Base-by-base conservation (phyloP, 2,888 invertebrate genomes). In the Caenorhabditis sinica region DNA sequence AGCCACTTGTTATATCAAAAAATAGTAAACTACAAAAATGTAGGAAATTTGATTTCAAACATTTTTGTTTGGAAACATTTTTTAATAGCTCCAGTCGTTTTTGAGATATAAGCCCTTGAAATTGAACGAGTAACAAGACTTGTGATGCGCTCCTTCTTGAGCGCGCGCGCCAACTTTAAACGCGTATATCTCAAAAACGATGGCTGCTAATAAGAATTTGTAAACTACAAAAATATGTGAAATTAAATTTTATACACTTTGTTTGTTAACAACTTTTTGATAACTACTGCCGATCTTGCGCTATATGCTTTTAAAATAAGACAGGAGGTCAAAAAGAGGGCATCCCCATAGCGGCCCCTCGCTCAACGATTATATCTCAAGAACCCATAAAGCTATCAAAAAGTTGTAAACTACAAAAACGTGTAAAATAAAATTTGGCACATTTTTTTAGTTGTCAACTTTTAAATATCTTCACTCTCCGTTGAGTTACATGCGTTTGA, bases 151-250 rank as follows among this genome's bases (percentile, higher is more conserved):
- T n/a, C n/a, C n/a, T n/a, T n/a, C n/a, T n/a, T n/a, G n/a, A 15
- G 45, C 0, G 5, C 1, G 13, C 3, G 45, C 45, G 45, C 45
- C 17, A 17, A 45, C 45, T 45, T 45, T 0, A 45, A 45, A 36
- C n/a, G n/a, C n/a, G n/a, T n/a, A n/a, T n/a, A 36, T 36, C 33
- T 36, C 33, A 36, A 40, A 13, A 11, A 40, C 40, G 8, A 13
- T 40, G 13, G 6, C 6, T 40, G 40, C 13, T 40, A 11, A 11
- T 13, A 13, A 40, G 13, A 40, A 40, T 2, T 40, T 6, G 40
- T 40, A 4, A 49, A n/a, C 49, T 49, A 30, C 15, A 66, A 30
- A 56, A 23, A 61, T 49, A 4, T 74, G 30, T 25, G 40, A 58
- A 40, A 28, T 53, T 56, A 11, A 11, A 71, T 49, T 5, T 13